Conservation (phyloP, 1,140 invertebrate species). For the Apis dorsata region DNA sequence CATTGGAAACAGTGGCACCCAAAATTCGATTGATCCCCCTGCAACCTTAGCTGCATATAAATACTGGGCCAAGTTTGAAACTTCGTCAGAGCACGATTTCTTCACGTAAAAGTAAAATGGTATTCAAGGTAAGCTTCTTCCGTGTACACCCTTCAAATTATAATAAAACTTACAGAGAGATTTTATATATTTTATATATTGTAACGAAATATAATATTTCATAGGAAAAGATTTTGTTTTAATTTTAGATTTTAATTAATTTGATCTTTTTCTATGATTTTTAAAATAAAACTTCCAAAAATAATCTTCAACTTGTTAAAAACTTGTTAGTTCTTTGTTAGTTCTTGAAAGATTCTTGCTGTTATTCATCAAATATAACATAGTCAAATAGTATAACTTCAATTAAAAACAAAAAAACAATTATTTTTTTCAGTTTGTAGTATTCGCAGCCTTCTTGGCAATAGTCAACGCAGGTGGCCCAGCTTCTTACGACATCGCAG, state of each 20-base stretch:
- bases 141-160: neutral
- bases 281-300: no score
- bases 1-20: constrained; percentile 41
- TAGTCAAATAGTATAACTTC: neutral
- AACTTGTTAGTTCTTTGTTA: no score
- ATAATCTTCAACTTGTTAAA: no score
- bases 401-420: neutral
- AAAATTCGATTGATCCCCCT: constrained; percentile 62
- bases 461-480: constrained; percentile 76
- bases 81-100: constrained; percentile 55
- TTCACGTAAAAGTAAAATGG: constrained; percentile 62
- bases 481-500: constrained; percentile 79
- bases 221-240: neutral
- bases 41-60: constrained; percentile 58
- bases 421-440: constrained; percentile 64
- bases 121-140: constrained; percentile 67
- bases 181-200: no score
- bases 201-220: neutral
- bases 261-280: neutral
- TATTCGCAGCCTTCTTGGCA: constrained; percentile 71
- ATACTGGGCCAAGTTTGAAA: constrained; percentile 54
- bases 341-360: no score
- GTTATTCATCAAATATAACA: no score
- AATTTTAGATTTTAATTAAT: neutral
- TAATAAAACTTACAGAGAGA: no score